Base-by-base conservation (phyloP, 2,888 invertebrate species). In the Cylindroiulus punctatus region DNA sequence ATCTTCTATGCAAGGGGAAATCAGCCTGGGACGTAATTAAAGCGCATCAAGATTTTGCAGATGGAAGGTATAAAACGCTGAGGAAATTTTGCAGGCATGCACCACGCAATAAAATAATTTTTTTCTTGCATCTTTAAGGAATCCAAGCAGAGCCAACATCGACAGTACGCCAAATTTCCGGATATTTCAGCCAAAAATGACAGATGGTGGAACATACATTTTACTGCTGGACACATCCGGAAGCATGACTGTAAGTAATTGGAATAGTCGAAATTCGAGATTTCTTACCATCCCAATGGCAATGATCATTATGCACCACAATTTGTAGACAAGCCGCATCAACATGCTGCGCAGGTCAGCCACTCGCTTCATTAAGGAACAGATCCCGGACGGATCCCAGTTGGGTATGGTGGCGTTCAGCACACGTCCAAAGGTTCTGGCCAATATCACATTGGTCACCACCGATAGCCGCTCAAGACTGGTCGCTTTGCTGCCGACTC, bases 271-370 rank as follows among this genome's bases (percentile, higher is more conserved):
- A 14, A 14, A 17, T 12, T 17, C 3, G 44, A 44, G 17, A 44
- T 44, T 2, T 36, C 7, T 36, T 36, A 7, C 2, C 2, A 36
- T n/a, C n/a, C n/a, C n/a, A n/a, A n/a, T n/a, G n/a, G n/a, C n/a
- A n/a, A n/a, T n/a, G n/a, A n/a, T n/a, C n/a, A n/a, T n/a, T n/a
- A n/a, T n/a, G n/a, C n/a, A n/a, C n/a, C n/a, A n/a, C n/a, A n/a
- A 42, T 10, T 87, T 26, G 32, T 85, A 82, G n/a, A 88, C 91
- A 88, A 93, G 93, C 89, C 88, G 88, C 19, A 88, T 89, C 85
- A 87, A 88, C 32, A 82, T 88, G 17, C 87, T 89, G 8, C 88
- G 88, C 76, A 82, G 88, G 85, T 88, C 89, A 8, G 89, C 88
- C n/a, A 88, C 88, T 30, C 88, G 89, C 42, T 88, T 88, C 87